Evolutionary conservation across 2,888 invertebrate species (phyloP), one percentile per base, ranked within the genome.

Genomic region (Lasioglossum malachurum): DNA sequence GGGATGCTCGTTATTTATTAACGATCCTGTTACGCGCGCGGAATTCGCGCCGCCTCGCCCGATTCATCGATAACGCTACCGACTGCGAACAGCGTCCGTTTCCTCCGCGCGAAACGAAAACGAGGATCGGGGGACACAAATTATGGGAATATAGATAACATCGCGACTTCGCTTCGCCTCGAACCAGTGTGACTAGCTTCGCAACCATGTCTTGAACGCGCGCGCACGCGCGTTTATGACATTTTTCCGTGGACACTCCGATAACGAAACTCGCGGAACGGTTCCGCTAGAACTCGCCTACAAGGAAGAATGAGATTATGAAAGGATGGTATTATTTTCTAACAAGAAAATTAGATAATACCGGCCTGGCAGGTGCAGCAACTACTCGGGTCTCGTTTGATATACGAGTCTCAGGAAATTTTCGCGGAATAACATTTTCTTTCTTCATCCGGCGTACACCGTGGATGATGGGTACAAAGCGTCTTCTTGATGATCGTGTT

Each of bases 51-150:
- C 35, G 71, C 38, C 38, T 31, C 5, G 27, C 2, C 38, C 86
- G 86, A 85, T 85, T 85, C 76, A 76, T 85, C 86, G 85, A 76
- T 80, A 79, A 79, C 71, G 73, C 73, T 27, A 44, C 46, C 69
- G 16, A 72, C 49, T 60, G 71, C 82, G 83, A 78, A 75, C 57
- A 71, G 49, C 64, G 44, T 46, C 78, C 84, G 35, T 78, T 57
- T 69, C n/a, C 78, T 75, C 60, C 19, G 64, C 31, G 31, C 31
- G 73, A 73, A 64, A 49, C 23, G 35, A 78, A 78, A 49, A 71
- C 38, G 49, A 72, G 27, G 16, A 71, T 41, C 38, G 38, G 41
- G 38, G 41, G 73, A 73, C 75, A 38, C 75, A 85, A 85, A 84
- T 85, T 76, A 75, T 78, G 74, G 69, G 74, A 78, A 84, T 75